These are phyloP conservation scores for Elysia crispata DNA, from an alignment of 2,888 invertebrate genomes.

Conservation along the genomic window DNA sequence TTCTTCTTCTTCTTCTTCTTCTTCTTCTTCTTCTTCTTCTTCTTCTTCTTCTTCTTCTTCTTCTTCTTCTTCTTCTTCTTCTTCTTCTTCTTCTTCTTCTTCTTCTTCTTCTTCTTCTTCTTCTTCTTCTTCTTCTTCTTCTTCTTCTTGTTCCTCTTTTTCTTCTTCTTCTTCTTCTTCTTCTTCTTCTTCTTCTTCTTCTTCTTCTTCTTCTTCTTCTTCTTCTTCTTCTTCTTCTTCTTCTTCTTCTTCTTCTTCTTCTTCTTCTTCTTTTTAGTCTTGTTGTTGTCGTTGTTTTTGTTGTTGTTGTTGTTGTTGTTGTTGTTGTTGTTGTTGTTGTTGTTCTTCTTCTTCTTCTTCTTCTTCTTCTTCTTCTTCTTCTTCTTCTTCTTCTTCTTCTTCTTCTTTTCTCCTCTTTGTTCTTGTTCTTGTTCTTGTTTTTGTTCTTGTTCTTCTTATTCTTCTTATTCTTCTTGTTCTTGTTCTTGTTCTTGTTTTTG, in stretches of 20 bases:
- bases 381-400: constrained; percentile 1
- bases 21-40: constrained; percentile 9
- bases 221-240: not conserved
- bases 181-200: not conserved
- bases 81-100: constrained; percentile 16
- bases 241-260: not conserved
- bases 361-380: not conserved
- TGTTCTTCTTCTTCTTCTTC: not conserved
- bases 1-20: constrained; percentile 9
- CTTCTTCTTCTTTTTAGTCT: too few relatives aligned
- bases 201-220: constrained; percentile 17
- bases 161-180: constrained; percentile 5
- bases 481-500: too few relatives aligned
- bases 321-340: not conserved
- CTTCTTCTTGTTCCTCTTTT: not conserved
- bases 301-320: too few relatives aligned
- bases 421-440: too few relatives aligned
- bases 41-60: constrained; percentile 10
- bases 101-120: not conserved
- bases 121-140: not conserved
- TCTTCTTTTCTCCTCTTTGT: too few relatives aligned
- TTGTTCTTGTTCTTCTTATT: too few relatives aligned
- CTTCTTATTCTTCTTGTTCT: too few relatives aligned
- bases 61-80: constrained; percentile 15
- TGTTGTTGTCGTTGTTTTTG: too few relatives aligned